Base-by-base conservation (phyloP, 92 coral and sea anemone species). In the Actinostola sp. region DNA sequence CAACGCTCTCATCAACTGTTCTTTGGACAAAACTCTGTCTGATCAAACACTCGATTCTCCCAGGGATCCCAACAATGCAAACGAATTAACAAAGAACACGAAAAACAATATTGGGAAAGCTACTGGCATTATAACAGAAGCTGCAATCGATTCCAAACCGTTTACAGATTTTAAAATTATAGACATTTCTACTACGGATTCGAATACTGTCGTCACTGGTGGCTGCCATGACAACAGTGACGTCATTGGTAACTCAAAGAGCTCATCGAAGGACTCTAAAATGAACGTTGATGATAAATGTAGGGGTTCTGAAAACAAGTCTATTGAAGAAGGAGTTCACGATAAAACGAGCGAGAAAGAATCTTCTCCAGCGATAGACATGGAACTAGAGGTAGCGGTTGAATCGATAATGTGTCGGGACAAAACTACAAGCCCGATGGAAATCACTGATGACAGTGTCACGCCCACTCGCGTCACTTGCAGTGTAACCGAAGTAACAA, bases 211-310 rank as follows among this genome's bases (percentile, higher is more conserved):
- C 46, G 67, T 62, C 51, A 38, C 25, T 7, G 56, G 25, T 19
- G 30, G 55, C 43, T 45, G 72, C 29, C 72, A 30, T 30, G 72
- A 66, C 72, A 46, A 51, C 56, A 51, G 74, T 50, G 74, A 67
- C 61, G 61, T 50, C 44, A 50, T 11, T 30, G 63, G 17, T 57
- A 19, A 29, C n/a, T 36, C 3, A 16, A 54, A 14, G 29, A 10
- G 3, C 3, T 3, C 61, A 15, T 14, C 29, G 3, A 54, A 54
- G 5, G 61, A 54, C 53, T 13, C 23, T 3, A 46, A 46, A 46
- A 17, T 39, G 45, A 14, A 39, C 8, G 7, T 14, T 39, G 45
- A 7, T 7, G 45, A 39, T n/a, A n/a, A n/a, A n/a, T n/a, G n/a
- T n/a, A n/a, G n/a, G n/a, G n/a, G n/a, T n/a, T n/a, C n/a, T n/a